Evolutionary conservation across 2,113 vertebrate species (phyloP).

Genomic region (Furnarius figulus): DNA sequence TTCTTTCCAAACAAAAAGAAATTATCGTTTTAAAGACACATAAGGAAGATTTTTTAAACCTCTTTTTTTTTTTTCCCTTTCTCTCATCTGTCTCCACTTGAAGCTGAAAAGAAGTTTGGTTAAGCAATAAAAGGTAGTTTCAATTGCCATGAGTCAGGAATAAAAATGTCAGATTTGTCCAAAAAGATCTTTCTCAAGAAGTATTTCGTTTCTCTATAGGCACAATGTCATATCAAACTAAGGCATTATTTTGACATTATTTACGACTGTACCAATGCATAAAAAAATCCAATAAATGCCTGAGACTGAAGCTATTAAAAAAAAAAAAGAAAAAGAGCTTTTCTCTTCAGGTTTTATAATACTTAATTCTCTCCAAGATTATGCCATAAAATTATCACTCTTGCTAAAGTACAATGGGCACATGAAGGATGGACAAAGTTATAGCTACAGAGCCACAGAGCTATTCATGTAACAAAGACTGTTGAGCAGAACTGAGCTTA

Average conservation of each 20-base stretch:
- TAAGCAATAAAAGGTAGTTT: background rate
- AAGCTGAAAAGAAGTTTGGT: background rate
- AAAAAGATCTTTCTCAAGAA: background rate
- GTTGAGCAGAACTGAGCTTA: background rate
- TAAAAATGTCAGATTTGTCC: background rate
- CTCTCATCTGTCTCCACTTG: background rate
- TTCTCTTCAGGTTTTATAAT: background rate
- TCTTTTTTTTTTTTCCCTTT: fast-evolving
- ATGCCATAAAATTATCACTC: background rate
- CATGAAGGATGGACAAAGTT: background rate
- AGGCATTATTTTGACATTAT: background rate
- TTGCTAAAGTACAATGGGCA: background rate
- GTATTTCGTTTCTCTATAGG: background rate
- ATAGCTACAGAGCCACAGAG: background rate
- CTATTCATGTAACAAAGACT: background rate
- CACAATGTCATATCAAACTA: background rate
- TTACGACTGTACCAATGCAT: background rate
- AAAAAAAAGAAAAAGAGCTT: background rate
- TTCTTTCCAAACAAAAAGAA: background rate
- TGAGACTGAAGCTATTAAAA: background rate
- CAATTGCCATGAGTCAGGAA: background rate
- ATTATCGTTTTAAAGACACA: background rate
- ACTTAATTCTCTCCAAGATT: background rate
- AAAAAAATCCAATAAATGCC: background rate
- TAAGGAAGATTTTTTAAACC: background rate